Percentiles rank a stretch among this genome's conserved stretches.
Evolutionary conservation across 2,797 vertebrate species (phyloP).

Genomic region (Brachymystax lenok): DNA sequence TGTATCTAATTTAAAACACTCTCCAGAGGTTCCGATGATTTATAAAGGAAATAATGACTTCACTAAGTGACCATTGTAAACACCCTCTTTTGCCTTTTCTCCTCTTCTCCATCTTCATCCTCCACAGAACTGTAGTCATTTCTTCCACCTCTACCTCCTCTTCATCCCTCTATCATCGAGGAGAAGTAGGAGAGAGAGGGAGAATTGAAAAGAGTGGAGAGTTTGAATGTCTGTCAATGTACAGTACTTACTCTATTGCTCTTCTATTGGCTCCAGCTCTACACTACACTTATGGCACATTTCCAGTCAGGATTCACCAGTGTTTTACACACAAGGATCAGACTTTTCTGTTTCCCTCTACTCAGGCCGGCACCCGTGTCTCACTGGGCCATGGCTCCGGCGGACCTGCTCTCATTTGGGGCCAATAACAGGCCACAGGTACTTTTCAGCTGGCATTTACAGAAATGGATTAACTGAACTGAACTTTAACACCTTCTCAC

Average conservation of each 20-base stretch:
- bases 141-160: neutral
- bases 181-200: neutral
- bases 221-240: neutral
- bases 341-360: no score
- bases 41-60: neutral
- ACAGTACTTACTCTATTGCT: neutral
- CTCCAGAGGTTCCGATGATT: neutral
- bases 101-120: neutral
- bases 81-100: neutral
- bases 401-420: no score
- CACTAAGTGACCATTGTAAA: neutral
- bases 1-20: neutral
- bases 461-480: no score
- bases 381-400: no score
- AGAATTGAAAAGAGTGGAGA: neutral
- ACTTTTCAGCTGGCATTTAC: no score
- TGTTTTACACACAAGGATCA: no score
- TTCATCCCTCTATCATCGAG: neutral
- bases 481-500: no score
- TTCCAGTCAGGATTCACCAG: no score
- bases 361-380: no score
- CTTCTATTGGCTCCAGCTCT: slow-evolving; percentile 78
- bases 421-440: no score
- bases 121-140: neutral
- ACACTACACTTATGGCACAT: slow-evolving; percentile 70